Evolutionary conservation across 2,888 invertebrate genomes (phyloP), one percentile per base, ranked within the genome.

Genomic region (Heliconius ethilla): DNA sequence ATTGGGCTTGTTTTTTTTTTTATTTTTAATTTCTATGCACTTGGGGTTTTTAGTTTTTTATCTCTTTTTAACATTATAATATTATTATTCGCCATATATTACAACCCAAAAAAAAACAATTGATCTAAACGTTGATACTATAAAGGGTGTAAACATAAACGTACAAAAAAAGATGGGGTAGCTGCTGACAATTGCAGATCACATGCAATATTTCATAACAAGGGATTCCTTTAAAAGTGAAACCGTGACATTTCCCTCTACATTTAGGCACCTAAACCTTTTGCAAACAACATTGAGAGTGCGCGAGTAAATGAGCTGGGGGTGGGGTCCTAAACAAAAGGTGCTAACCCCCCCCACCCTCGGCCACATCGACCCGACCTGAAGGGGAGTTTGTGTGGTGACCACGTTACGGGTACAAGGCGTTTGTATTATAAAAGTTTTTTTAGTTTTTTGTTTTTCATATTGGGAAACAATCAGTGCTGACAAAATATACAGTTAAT

Each of bases 231-330:
- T 85, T 89, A 92, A 90, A 92, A 93, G 92, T 91, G 91, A 91
- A 92, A 92, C 87, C 91, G 90, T 91, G 93, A 93, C 93, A 93
- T 93, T 92, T 91, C 91, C 90, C 87, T 89, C 87, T 89, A 91
- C 92, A 93, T 92, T 92, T 92, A 91, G 92, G 91, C 92, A 90
- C 91, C 92, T 92, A 93, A 93, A 93, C 92, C 93, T 91, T 92
- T 91, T 87, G 92, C 92, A 93, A 93, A 93, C 92, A 92, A 87
- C 91, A 90, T 90, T 89, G 90, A 88, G 91, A 87, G 87, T 89
- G 87, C 89, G 86, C 87, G 89, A 89, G 91, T 89, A 93, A 92
- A 92, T 92, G 92, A 92, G 88, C 88, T 86, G 88, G 89, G 89
- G 88, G 81, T 83, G 89, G 90, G 89, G 90, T 88, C 89, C 94